Percentiles rank a stretch among this genome's conserved stretches.
Evolutionary conservation across 2,113 vertebrate species (phyloP).

Genomic region (Campylomormyrus numenius): DNA sequence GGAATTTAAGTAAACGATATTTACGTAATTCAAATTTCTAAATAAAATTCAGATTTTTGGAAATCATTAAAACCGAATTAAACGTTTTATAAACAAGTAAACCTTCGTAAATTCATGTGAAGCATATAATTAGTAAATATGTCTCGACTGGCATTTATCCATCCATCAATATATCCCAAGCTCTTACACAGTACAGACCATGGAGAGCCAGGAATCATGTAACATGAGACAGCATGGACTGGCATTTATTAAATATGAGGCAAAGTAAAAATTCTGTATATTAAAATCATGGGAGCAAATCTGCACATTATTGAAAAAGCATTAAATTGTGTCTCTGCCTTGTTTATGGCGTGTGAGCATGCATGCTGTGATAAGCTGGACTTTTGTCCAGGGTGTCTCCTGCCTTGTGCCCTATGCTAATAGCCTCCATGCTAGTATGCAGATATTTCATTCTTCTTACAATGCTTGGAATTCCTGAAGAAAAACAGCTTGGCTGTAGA

Average conservation of each 20-base stretch:
- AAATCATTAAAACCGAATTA: background rate
- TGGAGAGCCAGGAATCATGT: background rate
- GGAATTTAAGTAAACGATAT: background rate
- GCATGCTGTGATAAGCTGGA: background rate
- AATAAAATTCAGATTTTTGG: background rate
- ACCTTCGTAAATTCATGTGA: background rate
- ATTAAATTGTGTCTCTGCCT: background rate
- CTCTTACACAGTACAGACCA: background rate
- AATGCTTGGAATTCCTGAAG: background rate
- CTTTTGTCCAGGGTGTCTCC: background rate
- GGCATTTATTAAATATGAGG: background rate
- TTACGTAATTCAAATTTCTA: background rate
- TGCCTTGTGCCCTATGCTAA: background rate
- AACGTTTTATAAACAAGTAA: background rate
- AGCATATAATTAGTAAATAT: background rate
- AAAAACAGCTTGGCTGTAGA: background rate
- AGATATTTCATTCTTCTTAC: background rate
- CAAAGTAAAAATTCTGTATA: background rate
- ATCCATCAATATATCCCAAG: background rate
- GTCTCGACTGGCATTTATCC: background rate
- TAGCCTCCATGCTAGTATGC: background rate
- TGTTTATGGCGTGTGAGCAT: background rate
- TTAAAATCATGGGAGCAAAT: background rate
- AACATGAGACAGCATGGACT: background rate
- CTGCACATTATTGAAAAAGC: background rate